phyloP scores from a whole-genome alignment of 1,140 invertebrate species.

The Brachystomella parvula region DNA sequence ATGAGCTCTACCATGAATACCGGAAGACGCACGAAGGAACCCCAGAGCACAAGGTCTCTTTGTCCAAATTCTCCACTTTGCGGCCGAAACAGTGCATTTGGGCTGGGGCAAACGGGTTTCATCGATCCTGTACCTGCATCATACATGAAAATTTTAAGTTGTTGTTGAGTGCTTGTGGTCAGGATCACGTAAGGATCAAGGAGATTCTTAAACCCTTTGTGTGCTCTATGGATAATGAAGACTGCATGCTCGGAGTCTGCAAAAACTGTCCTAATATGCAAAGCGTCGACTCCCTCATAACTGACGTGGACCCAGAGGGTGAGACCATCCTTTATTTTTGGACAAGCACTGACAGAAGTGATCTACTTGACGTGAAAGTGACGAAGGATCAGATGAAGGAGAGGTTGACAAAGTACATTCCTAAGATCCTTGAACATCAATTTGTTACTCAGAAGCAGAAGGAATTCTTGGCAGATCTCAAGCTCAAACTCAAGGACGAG shows the following conservation, averaged over 20 bases:
- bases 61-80: conserved; percentile 4
- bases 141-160: conserved; percentile 21
- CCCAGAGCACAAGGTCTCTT: neutral
- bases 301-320: neutral
- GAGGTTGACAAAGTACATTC: neutral
- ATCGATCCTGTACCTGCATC: neutral
- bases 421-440: neutral
- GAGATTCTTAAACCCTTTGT: neutral
- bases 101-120: neutral
- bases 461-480: neutral
- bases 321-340: neutral
- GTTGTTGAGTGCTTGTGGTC: neutral
- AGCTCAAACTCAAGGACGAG: conserved; percentile 19
- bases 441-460: conserved; percentile 10
- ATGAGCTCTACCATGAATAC: neutral
- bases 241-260: conserved; percentile 8
- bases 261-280: neutral
- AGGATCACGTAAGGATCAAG: neutral
- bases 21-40: neutral
- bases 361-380: neutral
- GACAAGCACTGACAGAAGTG: neutral
- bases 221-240: neutral
- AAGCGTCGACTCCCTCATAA: neutral
- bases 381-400: neutral
- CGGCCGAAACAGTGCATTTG: conserved; percentile 3